Evolutionary conservation across 1,140 invertebrate species (phyloP).

Genomic region (Heliothis virescens): DNA sequence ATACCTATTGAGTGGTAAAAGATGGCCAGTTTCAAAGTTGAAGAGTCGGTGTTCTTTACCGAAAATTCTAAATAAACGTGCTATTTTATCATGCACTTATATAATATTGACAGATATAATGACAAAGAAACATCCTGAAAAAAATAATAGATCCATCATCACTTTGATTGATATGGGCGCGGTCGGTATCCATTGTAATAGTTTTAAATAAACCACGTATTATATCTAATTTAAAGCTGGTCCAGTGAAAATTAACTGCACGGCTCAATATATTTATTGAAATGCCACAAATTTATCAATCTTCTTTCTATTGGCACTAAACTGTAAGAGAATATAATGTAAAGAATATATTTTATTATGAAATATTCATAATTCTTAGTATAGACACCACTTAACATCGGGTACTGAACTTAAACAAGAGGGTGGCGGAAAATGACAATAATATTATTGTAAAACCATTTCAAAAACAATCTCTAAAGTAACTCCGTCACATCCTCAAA

Average conservation of each 20-base stretch:
- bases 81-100: too few relatives aligned
- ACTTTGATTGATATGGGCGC: too few relatives aligned
- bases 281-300: conserved; percentile 39
- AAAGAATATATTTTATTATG: conserved; percentile 52
- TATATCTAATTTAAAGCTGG: not conserved
- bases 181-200: too few relatives aligned
- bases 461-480: conserved; percentile 10
- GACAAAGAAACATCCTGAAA: too few relatives aligned
- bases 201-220: not conserved
- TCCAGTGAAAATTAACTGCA: not conserved
- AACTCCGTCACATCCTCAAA: conserved; percentile 5
- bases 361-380: conserved; percentile 47
- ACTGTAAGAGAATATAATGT: conserved; percentile 41
- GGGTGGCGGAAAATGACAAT: conserved; percentile 38
- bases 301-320: conserved; percentile 35
- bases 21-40: conserved; percentile 20
- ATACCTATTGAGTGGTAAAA: not conserved
- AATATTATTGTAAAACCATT: conserved; percentile 34
- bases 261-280: conserved; percentile 29
- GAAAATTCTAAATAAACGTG: not conserved
- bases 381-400: conserved; percentile 33
- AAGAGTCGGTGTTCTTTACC: conserved; percentile 7
- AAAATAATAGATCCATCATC: not conserved
- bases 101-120: too few relatives aligned
- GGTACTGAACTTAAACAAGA: conserved; percentile 29